Base-by-base conservation (phyloP, 2,113 vertebrate species). In the Sphaerodactylus townsendi region DNA sequence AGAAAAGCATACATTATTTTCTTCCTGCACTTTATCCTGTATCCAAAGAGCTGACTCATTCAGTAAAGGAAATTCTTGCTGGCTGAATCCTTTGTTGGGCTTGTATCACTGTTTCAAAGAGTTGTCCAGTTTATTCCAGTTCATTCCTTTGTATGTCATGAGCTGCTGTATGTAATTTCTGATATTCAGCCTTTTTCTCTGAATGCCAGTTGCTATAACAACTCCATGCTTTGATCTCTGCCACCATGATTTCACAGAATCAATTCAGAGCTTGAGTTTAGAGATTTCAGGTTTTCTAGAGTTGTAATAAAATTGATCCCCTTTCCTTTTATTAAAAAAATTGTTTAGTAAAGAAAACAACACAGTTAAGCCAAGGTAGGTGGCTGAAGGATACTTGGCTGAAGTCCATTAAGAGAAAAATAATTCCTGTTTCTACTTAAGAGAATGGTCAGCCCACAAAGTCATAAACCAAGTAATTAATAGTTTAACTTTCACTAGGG, bases 131-230 rank as follows among this genome's bases (percentile, higher is more conserved):
- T 74, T 86, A 83, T 71, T 65, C 44, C 1, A 46, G 69, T 53
- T 76, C 86, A 82, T 87, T 90, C 44, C n/a, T 86, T 82, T 11
- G 39, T 84, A 85, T 87, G 59, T 80, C 85, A 85, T 62, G 79
- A 1, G 62, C 62, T 30, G 83, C 35, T 73, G 2, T 82, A 89
- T 84, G 37, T 72, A 85, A 81, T 89, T 86, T 84, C 8, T 85
- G n/a, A 79, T 88, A 72, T 85, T 82, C 23, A 13, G 41, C 30
- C 44, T 88, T 83, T 68, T 41, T 11, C 10, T 86, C 1, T 2
- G 41, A 82, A 89, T 90, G 35, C 2, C 48, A 78, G 84, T 91
- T 93, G 28, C 77, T 82, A 93, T 92, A 92, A 91, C 86, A 91
- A 91, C 84, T 84, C 2, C 41, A 85, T 89, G 78, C 74, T 92